Evolutionary conservation across 1,140 invertebrate genomes (phyloP), one percentile per base, ranked within the genome.

Genomic region (Sycobia sp.): DNA sequence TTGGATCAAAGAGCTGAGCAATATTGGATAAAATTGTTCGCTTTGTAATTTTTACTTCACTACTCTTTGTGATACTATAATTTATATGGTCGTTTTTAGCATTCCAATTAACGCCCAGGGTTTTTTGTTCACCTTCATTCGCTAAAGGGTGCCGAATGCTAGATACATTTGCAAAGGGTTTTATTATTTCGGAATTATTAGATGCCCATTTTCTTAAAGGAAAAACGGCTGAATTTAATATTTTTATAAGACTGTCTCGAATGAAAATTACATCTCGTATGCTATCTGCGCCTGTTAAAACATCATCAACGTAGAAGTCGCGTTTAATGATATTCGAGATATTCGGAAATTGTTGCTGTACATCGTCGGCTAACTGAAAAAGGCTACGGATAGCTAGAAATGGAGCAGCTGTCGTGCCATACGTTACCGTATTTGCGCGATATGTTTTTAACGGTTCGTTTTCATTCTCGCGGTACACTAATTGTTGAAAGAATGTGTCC

Each of bases 241-340:
- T 13, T 56, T 68, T 38, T 8, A 63, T 64, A 18, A 76, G 8
- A 16, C 70, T 55, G 13, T 64, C 16, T 58, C 70, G 44, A 14
- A 77, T 41, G 3, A 27, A n/a, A 3, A 67, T 14, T 18, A 75
- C 72, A 49, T 76, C 66, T 49, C 76, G 63, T 36, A 75, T 53
- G 1, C 65, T 70, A n/a, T 71, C 34, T 9, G 61, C 61, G 16
- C 82, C 79, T 11, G 73, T 73, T 18, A 82, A 36, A 8, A 78
- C 32, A 61, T 83, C 78, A 65, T 84, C 82, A 7, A 83, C 76
- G 53, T 81, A 81, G 16, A 78, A 70, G 62, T 76, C 73, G 9
- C 62, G 65, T 58, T 66, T 49, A 25, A 76, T 53, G 1, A 74
- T 66, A 56, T 63, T 38, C 18, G 68, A 41, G 9, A 51, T 68